These are phyloP conservation scores for Rhinoraja longicauda DNA, from an alignment of 2,797 vertebrate species.

Conservation along the genomic window DNA sequence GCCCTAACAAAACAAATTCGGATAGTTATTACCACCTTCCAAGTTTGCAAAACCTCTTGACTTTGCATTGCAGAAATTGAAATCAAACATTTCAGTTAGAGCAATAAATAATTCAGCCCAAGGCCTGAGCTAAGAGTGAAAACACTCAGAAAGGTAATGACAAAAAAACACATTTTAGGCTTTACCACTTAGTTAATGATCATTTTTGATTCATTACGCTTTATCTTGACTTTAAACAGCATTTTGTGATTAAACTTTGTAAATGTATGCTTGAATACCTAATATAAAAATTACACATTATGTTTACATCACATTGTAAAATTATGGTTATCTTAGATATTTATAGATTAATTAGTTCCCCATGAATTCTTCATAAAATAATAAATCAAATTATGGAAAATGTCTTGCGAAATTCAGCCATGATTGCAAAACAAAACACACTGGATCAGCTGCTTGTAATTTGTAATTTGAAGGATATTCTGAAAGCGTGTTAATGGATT, in stretches of 20 bases:
- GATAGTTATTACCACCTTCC: neutral
- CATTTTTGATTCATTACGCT: neutral
- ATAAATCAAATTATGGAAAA: neutral
- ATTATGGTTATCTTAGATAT: neutral
- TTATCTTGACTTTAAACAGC: neutral
- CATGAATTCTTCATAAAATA: neutral
- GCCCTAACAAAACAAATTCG: neutral
- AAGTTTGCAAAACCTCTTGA: neutral
- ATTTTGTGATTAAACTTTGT: no score
- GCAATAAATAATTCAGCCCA: neutral
- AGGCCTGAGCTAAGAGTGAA: neutral
- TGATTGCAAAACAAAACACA: neutral
- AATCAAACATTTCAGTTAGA: neutral
- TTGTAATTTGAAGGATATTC: neutral
- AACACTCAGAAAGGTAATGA: neutral
- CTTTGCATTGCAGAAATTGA: neutral
- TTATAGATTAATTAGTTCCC: neutral
- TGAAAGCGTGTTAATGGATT: neutral
- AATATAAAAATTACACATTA: neutral
- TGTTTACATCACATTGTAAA: neutral
- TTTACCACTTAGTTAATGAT: neutral
- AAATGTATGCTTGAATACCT: neutral
- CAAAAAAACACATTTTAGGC: neutral
- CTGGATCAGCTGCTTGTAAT: neutral
- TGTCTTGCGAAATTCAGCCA: slow-evolving; percentile 10